Evolutionary conservation across 2,797 vertebrate species (phyloP), one percentile per base, ranked within the genome.

Genomic region (Sebastes vulpes): DNA sequence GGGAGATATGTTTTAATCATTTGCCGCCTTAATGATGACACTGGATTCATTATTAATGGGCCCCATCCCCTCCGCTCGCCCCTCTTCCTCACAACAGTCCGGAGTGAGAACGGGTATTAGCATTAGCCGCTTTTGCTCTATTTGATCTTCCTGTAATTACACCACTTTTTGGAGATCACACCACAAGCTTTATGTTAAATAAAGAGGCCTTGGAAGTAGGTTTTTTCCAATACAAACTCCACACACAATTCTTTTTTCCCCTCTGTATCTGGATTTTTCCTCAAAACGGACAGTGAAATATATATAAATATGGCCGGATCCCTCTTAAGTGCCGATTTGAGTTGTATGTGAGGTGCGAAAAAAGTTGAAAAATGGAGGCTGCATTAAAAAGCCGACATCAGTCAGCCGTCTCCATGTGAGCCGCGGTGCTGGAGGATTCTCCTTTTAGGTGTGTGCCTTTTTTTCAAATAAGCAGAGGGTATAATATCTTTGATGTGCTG

Each of bases 1-100:
- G 93, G 85, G 93, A 96, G 91, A 97, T 96, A 95, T 95, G 97
- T 97, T 97, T 97, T 97, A 97, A 98, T 98, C 96, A 98, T 96
- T 93, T 89, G 86, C 88, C 90, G 96, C 92, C 88, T 93, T 97
- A 97, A 97, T 97, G 96, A 97, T 96, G 97, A 98, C 96, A 97
- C 94, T 94, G 79, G 90, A 97, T 98, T 92, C 94, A 98, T 98
- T 98, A 98, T 98, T 98, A 96, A 98, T 97, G 95, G 81, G 84
- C 88, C 92, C 85, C 77, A 82, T 90, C 94, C 77, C 77, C 88
- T 88, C 75, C 18, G 61, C 89, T 82, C 84, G 82, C 42, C 81
- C 81, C 89, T 84, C 85, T 88, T 93, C 88, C 89, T 87, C 95
- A 78, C 66, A 92, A 85, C 82, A 88, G 87, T 78, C 83, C 83